Conservation (phyloP, 2,888 invertebrate genomes). For the Macroteleia sp. region DNA sequence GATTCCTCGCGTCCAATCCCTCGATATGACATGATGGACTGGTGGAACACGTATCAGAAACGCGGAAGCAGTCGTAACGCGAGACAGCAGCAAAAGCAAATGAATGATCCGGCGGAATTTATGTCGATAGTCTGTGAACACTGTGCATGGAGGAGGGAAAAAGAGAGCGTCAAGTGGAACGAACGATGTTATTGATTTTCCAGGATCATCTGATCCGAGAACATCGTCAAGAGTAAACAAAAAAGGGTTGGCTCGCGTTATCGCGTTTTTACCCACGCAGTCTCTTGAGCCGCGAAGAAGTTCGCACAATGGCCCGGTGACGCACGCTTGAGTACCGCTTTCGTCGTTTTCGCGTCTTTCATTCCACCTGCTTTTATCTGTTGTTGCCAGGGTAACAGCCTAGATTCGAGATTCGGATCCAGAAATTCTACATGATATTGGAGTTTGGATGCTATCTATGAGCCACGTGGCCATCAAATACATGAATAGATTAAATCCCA, state of each 20-base stretch:
- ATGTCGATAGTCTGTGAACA: conserved; percentile 18
- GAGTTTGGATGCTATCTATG: too few relatives aligned
- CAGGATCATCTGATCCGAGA: conserved; percentile 31
- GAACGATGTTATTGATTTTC: conserved; percentile 52
- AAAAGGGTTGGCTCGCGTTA: conserved; percentile 10
- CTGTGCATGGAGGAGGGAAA: background rate
- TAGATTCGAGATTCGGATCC: conserved; percentile 70
- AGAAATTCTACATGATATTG: background rate
- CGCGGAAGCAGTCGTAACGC: too few relatives aligned
- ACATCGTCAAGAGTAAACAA: conserved; percentile 26
- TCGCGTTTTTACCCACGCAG: conserved; percentile 14
- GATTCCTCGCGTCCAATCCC: too few relatives aligned
- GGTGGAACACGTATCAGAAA: too few relatives aligned
- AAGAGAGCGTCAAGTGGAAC: conserved; percentile 31
- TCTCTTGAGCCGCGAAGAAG: background rate
- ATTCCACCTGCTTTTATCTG: conserved; percentile 57
- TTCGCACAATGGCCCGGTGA: background rate
- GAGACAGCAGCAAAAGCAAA: conserved; percentile 28
- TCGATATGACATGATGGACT: too few relatives aligned
- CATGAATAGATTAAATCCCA: too few relatives aligned
- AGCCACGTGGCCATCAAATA: too few relatives aligned
- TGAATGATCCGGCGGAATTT: conserved; percentile 48
- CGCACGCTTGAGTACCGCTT: background rate
- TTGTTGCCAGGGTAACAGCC: conserved; percentile 78
- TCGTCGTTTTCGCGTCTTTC: conserved; percentile 8